Evolutionary conservation across 2,113 vertebrate genomes (phyloP), one percentile per base, ranked within the genome.

Genomic region (Phaethon lepturus): DNA sequence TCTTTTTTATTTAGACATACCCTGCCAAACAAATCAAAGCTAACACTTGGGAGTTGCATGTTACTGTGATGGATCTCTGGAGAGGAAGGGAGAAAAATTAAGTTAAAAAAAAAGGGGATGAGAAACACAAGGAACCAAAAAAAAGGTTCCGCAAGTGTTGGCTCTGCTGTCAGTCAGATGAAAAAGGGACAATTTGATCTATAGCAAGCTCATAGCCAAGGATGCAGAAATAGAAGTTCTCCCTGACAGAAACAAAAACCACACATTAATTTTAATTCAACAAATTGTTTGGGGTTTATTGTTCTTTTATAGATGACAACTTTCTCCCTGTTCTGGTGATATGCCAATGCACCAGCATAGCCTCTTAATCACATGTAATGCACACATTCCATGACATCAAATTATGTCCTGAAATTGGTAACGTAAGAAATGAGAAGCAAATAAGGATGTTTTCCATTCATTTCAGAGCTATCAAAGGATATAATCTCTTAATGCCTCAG

Each of bases 1-100:
- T 94, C 59, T 71, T n/a, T 95, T 96, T 93, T 86, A 93, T 92
- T 95, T 90, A 95, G 86, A 93, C 49, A 76, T 91, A 91, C 24
- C 33, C 52, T 82, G 80, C 60, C 56, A 85, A 95, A 89, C 69
- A 97, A 94, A 96, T 92, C 89, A 95, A 75, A 94, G 88, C 67
- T 86, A 95, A 56, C 86, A 68, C 76, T 89, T 94, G 88, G 83
- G 91, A 94, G 47, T 40, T 82, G 49, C 62, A 64, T 38, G 33
- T 52, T 91, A 35, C 60, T 78, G 33, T 94, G 91, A 89, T 95
- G 88, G 72, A 91, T 95, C 79, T 94, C 94, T 68, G 69, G 83
- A 94, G 77, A 94, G 52, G 53, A 91, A 88, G 62, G 87, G 33
- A 91, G 80, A 84, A 95, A 95, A 97, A 89, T 89, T 23, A 92